Conservation (phyloP, 2,797 vertebrate species). For the Anguilla megastoma region DNA sequence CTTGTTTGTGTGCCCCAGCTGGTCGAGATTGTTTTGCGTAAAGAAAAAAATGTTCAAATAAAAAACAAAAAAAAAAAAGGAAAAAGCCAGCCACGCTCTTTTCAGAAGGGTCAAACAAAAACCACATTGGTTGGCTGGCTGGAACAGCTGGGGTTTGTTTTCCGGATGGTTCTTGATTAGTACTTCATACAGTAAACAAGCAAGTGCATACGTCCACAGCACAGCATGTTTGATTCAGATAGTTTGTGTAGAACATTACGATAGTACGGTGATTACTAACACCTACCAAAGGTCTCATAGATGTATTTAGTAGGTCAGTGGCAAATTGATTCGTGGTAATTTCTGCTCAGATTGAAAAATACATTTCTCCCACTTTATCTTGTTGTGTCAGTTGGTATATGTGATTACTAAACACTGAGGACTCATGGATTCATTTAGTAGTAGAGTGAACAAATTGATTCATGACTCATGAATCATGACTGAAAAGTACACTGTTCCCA, state of each 20-base stretch:
- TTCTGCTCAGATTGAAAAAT: neutral
- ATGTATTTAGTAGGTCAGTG: neutral
- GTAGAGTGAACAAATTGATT: neutral
- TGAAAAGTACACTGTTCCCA: neutral
- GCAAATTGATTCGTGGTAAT: neutral
- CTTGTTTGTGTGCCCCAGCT: neutral
- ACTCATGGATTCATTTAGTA: neutral
- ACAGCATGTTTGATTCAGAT: neutral
- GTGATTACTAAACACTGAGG: neutral
- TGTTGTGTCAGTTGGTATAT: neutral
- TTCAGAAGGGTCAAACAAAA: neutral
- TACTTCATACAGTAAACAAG: neutral
- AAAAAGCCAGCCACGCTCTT: conserved; percentile 15
- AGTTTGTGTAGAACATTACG: neutral
- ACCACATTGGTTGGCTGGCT: neutral
- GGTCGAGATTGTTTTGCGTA: neutral
- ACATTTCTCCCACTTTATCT: neutral
- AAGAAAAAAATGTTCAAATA: neutral
- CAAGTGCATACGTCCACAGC: neutral
- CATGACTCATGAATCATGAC: no score
- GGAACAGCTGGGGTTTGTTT: conserved; percentile 12
- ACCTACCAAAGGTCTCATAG: neutral
- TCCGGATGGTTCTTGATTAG: neutral
- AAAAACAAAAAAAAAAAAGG: neutral
- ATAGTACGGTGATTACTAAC: neutral